Percentiles rank a stretch among this genome's conserved stretches.
Evolutionary conservation across 2,888 invertebrate genomes (phyloP).

Genomic region (Griposia aprilina): DNA sequence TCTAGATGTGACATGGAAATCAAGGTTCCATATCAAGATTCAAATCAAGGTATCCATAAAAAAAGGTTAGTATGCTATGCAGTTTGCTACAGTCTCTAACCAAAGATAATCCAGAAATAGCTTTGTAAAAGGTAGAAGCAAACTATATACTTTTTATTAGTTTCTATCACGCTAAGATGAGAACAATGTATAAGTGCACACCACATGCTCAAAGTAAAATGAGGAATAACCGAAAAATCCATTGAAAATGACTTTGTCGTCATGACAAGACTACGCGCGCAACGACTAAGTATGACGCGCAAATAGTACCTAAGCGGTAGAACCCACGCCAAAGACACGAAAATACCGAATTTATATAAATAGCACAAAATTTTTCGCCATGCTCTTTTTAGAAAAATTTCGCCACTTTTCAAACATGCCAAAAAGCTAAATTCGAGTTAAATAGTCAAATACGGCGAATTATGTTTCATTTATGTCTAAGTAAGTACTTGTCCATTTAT

Average conservation of each 20-base stretch:
- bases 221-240: neutral
- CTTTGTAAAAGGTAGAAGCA: too few relatives aligned
- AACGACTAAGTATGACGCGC: conserved; percentile 3
- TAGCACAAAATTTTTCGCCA: neutral
- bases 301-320: neutral
- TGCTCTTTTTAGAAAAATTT: too few relatives aligned
- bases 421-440: neutral
- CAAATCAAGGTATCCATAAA: too few relatives aligned
- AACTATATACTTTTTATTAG: neutral
- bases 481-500: neutral
- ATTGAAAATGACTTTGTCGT: neutral
- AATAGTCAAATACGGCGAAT: neutral
- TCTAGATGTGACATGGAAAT: too few relatives aligned
- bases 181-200: neutral
- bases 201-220: neutral
- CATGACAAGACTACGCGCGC: conserved; percentile 19
- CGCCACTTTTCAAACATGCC: neutral
- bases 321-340: neutral
- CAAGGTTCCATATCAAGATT: too few relatives aligned
- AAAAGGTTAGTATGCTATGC: too few relatives aligned
- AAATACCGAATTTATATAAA: neutral
- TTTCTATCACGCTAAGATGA: neutral
- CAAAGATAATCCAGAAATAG: too few relatives aligned
- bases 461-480: neutral
- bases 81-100: too few relatives aligned